Evolutionary conservation across 2,797 vertebrate genomes (phyloP).

Genomic region (Danio tinwini): DNA sequence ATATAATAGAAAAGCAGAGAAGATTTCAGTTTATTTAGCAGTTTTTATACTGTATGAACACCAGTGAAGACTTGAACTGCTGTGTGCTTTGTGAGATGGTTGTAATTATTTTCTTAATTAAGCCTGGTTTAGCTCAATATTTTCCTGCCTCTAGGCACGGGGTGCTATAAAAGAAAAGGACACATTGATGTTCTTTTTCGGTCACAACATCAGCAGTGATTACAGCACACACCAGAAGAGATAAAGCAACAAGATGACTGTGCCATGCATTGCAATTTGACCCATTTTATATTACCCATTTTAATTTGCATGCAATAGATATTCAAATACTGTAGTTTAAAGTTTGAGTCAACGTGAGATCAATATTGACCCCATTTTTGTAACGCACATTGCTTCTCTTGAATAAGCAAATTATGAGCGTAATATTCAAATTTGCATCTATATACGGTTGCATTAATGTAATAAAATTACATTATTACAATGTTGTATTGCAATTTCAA

Average conservation of each 20-base stretch:
- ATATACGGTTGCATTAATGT: background rate
- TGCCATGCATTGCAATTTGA: background rate
- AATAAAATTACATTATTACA: too few species aligned
- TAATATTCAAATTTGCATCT: background rate
- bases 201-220: constrained; percentile 21
- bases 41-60: constrained; percentile 21
- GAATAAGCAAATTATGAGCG: background rate
- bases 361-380: background rate
- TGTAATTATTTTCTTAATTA: constrained; percentile 57
- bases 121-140: constrained; percentile 45
- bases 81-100: constrained; percentile 26
- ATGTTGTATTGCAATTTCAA: too few species aligned
- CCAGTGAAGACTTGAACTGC: background rate
- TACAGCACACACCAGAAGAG: background rate
- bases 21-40: constrained; percentile 1
- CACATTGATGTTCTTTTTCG: constrained; percentile 19
- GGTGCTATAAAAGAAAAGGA: constrained; percentile 35
- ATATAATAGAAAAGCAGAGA: background rate
- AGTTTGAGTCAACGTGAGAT: background rate
- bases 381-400: background rate
- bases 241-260: background rate
- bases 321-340: background rate
- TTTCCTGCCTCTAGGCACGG: constrained; percentile 34
- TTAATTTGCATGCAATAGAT: background rate
- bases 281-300: background rate